Conservation (phyloP, 2,888 invertebrate species). For the Netelia fuscicornis region DNA sequence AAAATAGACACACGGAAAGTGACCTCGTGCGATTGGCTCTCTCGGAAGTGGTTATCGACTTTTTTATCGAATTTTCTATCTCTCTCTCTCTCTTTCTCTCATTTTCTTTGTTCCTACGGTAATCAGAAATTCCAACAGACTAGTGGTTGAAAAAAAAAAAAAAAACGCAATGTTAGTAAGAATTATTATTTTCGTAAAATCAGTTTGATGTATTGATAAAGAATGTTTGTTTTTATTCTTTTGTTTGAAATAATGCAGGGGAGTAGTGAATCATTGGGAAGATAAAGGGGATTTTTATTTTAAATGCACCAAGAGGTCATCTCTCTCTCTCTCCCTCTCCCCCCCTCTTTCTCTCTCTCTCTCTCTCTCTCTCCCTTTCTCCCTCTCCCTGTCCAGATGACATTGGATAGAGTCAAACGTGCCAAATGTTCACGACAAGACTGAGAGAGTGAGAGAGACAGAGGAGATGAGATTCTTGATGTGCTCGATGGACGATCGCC, state of each 20-base stretch:
- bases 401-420: constrained; percentile 38
- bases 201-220: background rate
- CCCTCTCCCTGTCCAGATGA: constrained; percentile 16
- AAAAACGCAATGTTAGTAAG: background rate
- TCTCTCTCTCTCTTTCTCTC: constrained; percentile 12
- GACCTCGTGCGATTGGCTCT: constrained; percentile 36
- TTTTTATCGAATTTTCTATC: constrained; percentile 58
- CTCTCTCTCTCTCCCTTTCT: background rate
- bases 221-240: background rate
- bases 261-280: background rate
- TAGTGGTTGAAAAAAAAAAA: background rate
- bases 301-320: background rate
- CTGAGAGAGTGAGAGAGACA: background rate
- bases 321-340: background rate
- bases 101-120: background rate
- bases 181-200: background rate
- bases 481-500: constrained; percentile 37
- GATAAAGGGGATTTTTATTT: background rate
- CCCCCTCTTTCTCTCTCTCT: constrained; percentile 9
- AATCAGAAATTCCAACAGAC: background rate
- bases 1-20: constrained; percentile 51
- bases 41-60: constrained; percentile 60
- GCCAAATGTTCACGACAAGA: constrained; percentile 37
- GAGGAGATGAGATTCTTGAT: background rate
- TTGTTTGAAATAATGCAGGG: background rate